Percentiles rank a stretch among this genome's conserved stretches.
Evolutionary conservation across 30 jellyfish, hydroid and myxozoan species (phyloP).

Genomic region (Turritopsis dohrnii): DNA sequence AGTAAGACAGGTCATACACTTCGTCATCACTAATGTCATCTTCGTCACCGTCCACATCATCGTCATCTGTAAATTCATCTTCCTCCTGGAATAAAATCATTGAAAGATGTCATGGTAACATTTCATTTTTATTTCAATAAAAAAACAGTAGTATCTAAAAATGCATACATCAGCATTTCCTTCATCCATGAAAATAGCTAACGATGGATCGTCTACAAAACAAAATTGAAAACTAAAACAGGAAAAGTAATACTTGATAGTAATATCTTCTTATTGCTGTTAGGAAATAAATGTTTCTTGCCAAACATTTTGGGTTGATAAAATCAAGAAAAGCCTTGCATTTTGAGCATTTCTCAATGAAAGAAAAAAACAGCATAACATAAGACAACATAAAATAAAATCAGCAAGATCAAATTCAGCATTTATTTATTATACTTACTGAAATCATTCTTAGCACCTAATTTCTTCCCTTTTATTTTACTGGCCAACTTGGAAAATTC

Average conservation of each 20-base stretch:
- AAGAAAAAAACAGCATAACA: too few species aligned
- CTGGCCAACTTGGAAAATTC: slow-evolving; percentile 75
- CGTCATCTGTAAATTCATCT: slow-evolving; percentile 41
- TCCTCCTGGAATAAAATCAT: slow-evolving; percentile 26
- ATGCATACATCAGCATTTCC: slow-evolving; percentile 31
- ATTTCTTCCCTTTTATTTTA: slow-evolving; percentile 67
- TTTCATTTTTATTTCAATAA: too few species aligned
- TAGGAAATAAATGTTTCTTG: too few species aligned
- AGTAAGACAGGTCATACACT: slow-evolving; percentile 57
- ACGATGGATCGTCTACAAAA: slow-evolving; percentile 49
- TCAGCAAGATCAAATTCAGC: too few species aligned
- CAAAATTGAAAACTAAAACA: too few species aligned
- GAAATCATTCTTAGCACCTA: slow-evolving; percentile 29
- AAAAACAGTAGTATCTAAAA: not conserved
- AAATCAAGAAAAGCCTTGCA: too few species aligned
- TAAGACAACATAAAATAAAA: too few species aligned
- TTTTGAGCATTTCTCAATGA: too few species aligned
- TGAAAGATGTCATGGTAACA: not conserved
- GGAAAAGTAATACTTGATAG: too few species aligned
- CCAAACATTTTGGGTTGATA: not conserved
- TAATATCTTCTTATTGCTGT: too few species aligned
- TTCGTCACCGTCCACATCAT: slow-evolving; percentile 43
- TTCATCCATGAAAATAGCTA: slow-evolving; percentile 66
- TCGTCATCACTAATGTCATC: slow-evolving; percentile 53
- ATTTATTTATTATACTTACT: too few species aligned